Base-by-base conservation (phyloP, 2,888 invertebrate species). In the Phengaris arion region DNA sequence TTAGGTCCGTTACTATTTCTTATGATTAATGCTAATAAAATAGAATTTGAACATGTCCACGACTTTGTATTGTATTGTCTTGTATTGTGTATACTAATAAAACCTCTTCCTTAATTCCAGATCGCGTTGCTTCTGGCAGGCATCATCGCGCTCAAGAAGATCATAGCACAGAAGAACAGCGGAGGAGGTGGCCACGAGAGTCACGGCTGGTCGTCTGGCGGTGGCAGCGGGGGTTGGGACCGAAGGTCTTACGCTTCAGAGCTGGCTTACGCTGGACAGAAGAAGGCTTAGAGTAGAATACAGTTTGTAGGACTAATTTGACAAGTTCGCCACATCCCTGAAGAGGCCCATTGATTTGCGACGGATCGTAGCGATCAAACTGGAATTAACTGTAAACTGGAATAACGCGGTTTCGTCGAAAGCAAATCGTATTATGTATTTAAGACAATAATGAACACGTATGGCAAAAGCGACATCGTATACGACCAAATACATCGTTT, bases 131-230 rank as follows among this genome's bases (percentile, higher is more conserved):
- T 97, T 9, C 91, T 98, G 59, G 95, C 97, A 5, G 96, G 97
- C 78, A 97, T 97, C 84, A 97, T 97, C 83, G 96, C 96, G 0
- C 87, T 97, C 73, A 97, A 98, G 94, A 98, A 97, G 87, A 90
- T 97, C 55, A 94, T 97, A 84, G 94, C 95, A 0, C 94, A 95
- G 82, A 96, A 96, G 86, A 94, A 95, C 68, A 92, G 94, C 15
- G 93, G 94, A 6, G 87, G 88, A 52, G 94, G 94, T 52, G 90
- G 94, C 6, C 93, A 94, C 68, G 94, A 94, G 68, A 91, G 93
- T 78, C 92, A 94, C 68, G 94, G 95, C 8, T 94, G 94, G 87
- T 93, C 93, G 12, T 93, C 94, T 0, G 87, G 90, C 13, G 93
- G 90, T 76, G 89, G 87, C 77, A 91, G 94, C 75, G 92, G 89